Percentiles rank a stretch among this genome's conserved stretches.
Conservation (phyloP, 2,113 vertebrate species). For the Sorex fumeus region DNA sequence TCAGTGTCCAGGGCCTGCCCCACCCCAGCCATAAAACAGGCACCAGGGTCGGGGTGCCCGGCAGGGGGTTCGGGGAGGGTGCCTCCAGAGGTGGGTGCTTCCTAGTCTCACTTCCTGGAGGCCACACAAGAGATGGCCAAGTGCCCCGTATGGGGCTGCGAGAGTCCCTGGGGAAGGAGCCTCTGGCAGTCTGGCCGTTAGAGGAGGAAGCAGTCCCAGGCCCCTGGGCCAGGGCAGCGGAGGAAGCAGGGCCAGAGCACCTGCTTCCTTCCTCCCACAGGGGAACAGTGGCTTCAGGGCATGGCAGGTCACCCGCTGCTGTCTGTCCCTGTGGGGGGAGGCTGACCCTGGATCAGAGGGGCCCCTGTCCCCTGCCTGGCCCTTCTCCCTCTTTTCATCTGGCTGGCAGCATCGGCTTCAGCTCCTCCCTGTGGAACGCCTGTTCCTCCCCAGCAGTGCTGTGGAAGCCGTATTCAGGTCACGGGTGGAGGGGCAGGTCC, state of each 20-base stretch:
- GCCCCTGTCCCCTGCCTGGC: slow-evolving; percentile 12
- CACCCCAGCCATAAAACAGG: slow-evolving; percentile 12
- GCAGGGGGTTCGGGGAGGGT: background rate
- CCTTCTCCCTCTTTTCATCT: slow-evolving; percentile 26
- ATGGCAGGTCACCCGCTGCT: background rate
- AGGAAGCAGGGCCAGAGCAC: slow-evolving; percentile 80
- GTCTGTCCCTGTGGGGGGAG: slow-evolving; percentile 67
- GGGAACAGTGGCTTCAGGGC: background rate
- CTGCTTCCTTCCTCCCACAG: slow-evolving; percentile 79
- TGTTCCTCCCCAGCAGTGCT: background rate
- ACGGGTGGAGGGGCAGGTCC: background rate
- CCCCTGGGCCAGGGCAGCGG: slow-evolving; percentile 48
- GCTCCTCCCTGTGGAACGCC: slow-evolving; percentile 22
- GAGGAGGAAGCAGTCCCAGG: slow-evolving; percentile 60
- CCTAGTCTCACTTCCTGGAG: background rate
- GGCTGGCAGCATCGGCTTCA: slow-evolving; percentile 30
- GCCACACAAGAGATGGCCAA: background rate
- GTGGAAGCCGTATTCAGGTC: background rate
- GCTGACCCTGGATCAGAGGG: background rate
- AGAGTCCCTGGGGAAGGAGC: background rate
- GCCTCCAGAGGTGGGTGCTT: slow-evolving; percentile 21
- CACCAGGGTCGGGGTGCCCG: background rate
- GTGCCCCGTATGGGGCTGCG: background rate
- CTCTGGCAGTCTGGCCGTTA: background rate
- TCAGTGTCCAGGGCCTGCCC: slow-evolving; percentile 46